Base-by-base conservation (phyloP, 2,113 vertebrate genomes). In the Ciconia stormi region DNA sequence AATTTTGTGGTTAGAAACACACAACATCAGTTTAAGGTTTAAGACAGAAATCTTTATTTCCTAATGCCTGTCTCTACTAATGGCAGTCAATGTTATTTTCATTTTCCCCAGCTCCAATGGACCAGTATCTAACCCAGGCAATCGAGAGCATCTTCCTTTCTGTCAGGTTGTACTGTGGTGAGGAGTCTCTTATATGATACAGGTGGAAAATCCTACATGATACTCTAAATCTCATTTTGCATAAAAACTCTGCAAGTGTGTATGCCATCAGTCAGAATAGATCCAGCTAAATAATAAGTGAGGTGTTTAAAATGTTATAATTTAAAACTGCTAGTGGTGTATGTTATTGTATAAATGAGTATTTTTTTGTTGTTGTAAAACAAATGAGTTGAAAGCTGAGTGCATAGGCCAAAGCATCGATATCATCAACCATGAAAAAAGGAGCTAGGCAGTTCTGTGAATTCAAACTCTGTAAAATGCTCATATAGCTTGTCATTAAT, bases 251-350 rank as follows among this genome's bases (percentile, higher is more conserved):
- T 82, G 55, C 44, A 63, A 55, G 40, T 4, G 1, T 63, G 47
- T 92, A n/a, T 87, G 62, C 82, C 71, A 95, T 63, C 65, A 71
- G 32, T 82, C 50, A 89, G 82, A 84, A 81, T 82, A 93, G 85
- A 87, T 74, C 47, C 62, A 92, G 69, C 20, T 11, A 66, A 93
- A 81, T 82, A 46, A 65, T n/a, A 81, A 69, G 34, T 46, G 53
- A 93, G 66, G 42, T 89, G 62, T 96, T 96, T 89, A 46, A 78
- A 92, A 74, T n/a, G 13, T 50, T 94, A 4, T 38, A 22, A 80
- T 94, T 96, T 93, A 70, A 97, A 95, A 83, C 59, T 67, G 46
- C 18, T 78, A 14, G 15, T 82, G 50, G 30, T 93, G 18, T 40
- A 65, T 80, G n/a, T 81, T 82, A 27, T 36, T 47, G 53, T 67